Conservation (phyloP, 2,113 vertebrate genomes). For the Gallinago jamesoni region DNA sequence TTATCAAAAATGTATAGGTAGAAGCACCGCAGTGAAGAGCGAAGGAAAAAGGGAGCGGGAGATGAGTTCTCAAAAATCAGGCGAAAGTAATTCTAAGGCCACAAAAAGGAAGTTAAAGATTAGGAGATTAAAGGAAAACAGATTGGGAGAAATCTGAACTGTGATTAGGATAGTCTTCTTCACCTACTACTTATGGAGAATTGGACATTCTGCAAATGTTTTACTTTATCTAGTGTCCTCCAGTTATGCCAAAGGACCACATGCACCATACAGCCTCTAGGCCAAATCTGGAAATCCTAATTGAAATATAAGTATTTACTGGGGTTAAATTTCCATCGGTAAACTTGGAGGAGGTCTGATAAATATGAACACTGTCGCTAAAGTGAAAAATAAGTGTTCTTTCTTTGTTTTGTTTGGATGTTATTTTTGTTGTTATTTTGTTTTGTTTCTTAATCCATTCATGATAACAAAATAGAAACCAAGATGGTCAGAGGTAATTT, state of each 20-base stretch:
- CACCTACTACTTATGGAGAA: background rate
- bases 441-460: background rate
- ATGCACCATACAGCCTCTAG: background rate
- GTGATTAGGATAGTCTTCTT: background rate
- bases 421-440: background rate
- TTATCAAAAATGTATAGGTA: background rate
- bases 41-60: background rate
- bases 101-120: background rate
- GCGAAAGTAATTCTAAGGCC: background rate
- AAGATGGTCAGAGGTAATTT: background rate
- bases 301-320: background rate
- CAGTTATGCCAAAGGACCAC: background rate
- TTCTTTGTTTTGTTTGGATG: background rate
- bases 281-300: background rate
- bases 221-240: background rate
- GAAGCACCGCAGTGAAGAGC: background rate
- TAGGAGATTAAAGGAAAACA: background rate
- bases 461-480: background rate
- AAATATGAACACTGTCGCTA: background rate
- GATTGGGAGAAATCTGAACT: background rate
- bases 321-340: background rate
- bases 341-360: background rate
- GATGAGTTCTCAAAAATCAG: background rate
- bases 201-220: background rate
- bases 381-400: background rate